Evolutionary conservation across 2,888 invertebrate species (phyloP), one percentile per base, ranked within the genome.

Genomic region (Melanophora roralis): DNA sequence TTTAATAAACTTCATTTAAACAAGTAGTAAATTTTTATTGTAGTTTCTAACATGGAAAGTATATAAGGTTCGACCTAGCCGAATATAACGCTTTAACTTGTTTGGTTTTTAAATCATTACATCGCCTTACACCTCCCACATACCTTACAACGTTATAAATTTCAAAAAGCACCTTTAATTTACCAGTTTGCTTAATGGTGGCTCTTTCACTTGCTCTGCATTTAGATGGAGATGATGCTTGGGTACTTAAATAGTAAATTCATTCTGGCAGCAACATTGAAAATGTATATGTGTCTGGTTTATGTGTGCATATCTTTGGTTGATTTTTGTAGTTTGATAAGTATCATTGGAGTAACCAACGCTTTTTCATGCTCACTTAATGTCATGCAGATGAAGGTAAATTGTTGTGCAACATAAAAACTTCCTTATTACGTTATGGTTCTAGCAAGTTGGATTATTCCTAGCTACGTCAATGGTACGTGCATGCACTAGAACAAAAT

Each of bases 331-430:
- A 55, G 23, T 67, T 40, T 65, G 36, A 65, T 65, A 71, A 60
- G 53, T 60, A 65, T 57, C 73, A 62, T 76, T 73, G 68, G 55
- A 72, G 67, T 76, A 75, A 79, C 74, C 69, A 71, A 40, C 19
- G 79, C 67, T 79, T 79, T 68, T 78, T 81, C 80, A 74, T 83
- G 82, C 74, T 82, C 82, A 83, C 81, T 83, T 83, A 81, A 82
- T 78, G 78, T 74, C 80, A 68, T 73, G 76, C 43, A 67, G 65
- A 65, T 62, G 45, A 38, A n/a, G n/a, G n/a, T n/a, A 57, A 27
- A 43, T 51, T 53, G 60, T 34, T 53, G 45, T 57, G 60, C 32
- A 32, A 34, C 47, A 60, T 64, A 34, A 64, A 71, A 72, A 75
- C 51, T 65, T 71, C 62, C 75, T 81, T 72, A 75, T 71, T 45